These are phyloP conservation scores for Calyptomena viridis DNA, from an alignment of 2,113 vertebrate species.

Conservation along the genomic window DNA sequence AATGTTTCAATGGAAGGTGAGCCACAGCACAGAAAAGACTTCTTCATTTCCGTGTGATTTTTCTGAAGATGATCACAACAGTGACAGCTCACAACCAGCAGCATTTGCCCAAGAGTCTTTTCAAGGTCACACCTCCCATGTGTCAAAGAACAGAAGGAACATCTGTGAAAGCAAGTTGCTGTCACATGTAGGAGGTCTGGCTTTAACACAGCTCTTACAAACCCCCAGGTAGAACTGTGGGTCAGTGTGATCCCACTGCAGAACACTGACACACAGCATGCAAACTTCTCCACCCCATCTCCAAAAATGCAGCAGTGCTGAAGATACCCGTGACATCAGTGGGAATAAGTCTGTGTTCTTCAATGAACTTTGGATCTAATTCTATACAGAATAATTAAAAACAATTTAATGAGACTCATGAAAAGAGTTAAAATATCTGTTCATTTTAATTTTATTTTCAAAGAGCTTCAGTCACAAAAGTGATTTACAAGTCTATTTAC, in stretches of 20 bases:
- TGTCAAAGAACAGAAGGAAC: not conserved
- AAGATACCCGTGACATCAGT: not conserved
- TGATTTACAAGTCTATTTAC: slow-evolving; percentile 76
- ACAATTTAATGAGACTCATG: not conserved
- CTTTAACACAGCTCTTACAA: not conserved
- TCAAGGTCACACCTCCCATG: not conserved
- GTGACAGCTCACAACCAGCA: not conserved
- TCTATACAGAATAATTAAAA: not conserved
- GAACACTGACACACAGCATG: not conserved
- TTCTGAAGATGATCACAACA: not conserved
- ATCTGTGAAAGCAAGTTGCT: not conserved
- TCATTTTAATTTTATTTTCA: slow-evolving; percentile 75
- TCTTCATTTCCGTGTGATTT: not conserved
- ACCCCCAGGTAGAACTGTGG: not conserved
- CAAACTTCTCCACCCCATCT: not conserved
- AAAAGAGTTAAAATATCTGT: slow-evolving; percentile 26
- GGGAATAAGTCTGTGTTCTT: not conserved
- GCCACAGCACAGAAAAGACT: not conserved
- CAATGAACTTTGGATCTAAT: not conserved
- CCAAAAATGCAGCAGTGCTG: not conserved
- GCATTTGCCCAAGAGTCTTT: not conserved
- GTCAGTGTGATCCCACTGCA: not conserved
- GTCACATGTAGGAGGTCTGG: not conserved
- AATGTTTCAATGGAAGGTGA: not conserved
- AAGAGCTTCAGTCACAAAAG: slow-evolving; percentile 77